A percentile compares a stretch with the other conserved stretches of the same genome.
phyloP scores from a whole-genome alignment of 2,888 invertebrate genomes.

The Mesorhabditis belari region DNA sequence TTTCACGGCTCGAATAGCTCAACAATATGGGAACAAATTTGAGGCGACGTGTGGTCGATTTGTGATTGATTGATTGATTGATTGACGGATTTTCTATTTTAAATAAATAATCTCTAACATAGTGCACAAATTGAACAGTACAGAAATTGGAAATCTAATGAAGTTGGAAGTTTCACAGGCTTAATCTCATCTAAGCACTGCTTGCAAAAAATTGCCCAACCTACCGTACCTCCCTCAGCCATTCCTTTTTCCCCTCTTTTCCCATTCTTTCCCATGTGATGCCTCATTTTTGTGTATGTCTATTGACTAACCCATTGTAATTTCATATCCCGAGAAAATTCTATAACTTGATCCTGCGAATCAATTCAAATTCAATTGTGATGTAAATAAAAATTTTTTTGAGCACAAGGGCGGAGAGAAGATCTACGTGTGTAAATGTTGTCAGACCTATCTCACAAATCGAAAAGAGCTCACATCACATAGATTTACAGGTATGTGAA shows the following conservation, averaged over 20 bases:
- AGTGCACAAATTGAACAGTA: no score
- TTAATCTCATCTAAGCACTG: no score
- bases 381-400: slow-evolving; percentile 5
- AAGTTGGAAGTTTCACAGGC: no score
- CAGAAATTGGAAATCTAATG: no score
- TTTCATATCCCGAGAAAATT: no score
- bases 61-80: background rate
- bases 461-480: slow-evolving; percentile 8
- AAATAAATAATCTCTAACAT: no score
- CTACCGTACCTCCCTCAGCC: background rate
- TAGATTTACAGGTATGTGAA: slow-evolving; percentile 14
- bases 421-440: slow-evolving; percentile 4
- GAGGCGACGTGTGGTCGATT: background rate
- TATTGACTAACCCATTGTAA: no score
- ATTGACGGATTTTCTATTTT: no score
- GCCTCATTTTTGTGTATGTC: background rate
- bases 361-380: no score
- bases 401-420: background rate
- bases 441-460: slow-evolving; percentile 12
- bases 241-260: no score
- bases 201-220: background rate
- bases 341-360: no score
- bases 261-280: background rate
- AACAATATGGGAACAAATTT: background rate
- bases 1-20: background rate